Conservation (phyloP, 2,797 vertebrate species). For the Ctenochaetus hawaiiensis region DNA sequence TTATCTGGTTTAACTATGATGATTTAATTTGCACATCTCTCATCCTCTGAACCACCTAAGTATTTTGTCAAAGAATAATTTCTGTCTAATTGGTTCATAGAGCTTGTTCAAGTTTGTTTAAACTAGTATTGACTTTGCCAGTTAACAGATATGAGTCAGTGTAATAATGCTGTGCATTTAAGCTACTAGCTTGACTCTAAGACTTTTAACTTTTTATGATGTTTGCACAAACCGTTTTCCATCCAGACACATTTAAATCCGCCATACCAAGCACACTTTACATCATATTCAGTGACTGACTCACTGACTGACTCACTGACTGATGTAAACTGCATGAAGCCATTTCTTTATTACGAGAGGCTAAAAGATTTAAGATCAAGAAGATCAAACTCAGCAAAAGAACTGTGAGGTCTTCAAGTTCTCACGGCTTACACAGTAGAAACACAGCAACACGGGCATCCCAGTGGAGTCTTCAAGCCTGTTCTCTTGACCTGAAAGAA, state of each 20-base stretch:
- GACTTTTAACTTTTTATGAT: not conserved
- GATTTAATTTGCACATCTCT: not conserved
- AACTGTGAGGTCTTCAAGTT: not conserved
- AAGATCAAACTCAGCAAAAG: not conserved
- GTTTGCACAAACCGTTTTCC: not conserved
- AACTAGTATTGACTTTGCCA: not conserved
- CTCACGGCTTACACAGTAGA: not conserved
- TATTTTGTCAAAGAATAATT: not conserved
- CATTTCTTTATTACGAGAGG: not conserved
- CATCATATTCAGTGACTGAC: not conserved
- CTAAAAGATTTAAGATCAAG: not conserved
- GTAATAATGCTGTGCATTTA: not conserved
- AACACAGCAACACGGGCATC: conserved; percentile 2
- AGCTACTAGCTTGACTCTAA: not conserved
- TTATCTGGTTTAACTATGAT: not conserved
- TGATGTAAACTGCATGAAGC: not conserved
- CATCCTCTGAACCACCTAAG: not conserved
- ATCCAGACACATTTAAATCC: not conserved
- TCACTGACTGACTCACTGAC: not conserved
- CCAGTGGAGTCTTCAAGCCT: not conserved
- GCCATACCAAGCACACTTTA: not conserved
- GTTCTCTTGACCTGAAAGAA: conserved; percentile 19
- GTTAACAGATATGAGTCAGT: not conserved
- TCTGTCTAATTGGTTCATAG: conserved; percentile 5
- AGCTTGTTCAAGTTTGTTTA: conserved; percentile 3